These are phyloP conservation scores for Athripsodes cinereus DNA, from an alignment of 2,888 invertebrate genomes.

Conservation along the genomic window DNA sequence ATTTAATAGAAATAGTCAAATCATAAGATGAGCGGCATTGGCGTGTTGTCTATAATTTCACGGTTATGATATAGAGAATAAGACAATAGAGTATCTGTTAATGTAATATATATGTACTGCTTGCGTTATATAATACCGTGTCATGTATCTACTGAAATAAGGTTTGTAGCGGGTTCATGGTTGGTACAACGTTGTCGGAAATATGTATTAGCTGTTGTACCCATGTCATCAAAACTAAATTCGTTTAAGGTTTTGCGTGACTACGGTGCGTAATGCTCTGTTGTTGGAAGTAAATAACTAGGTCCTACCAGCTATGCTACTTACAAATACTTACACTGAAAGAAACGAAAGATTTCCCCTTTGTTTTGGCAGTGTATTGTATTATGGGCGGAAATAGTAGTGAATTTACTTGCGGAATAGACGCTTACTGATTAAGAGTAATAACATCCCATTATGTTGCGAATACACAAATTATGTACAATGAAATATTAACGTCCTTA, in stretches of 20 bases:
- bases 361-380: background rate
- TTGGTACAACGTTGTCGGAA: too few species aligned
- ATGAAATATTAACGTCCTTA: too few species aligned
- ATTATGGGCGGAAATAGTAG: too few species aligned
- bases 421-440: background rate
- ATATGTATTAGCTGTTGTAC: background rate
- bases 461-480: background rate
- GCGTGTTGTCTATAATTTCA: too few species aligned
- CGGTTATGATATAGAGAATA: too few species aligned
- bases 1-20: too few species aligned
- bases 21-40: too few species aligned
- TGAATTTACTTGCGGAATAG: background rate
- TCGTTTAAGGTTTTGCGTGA: conserved; percentile 1
- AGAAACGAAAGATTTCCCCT: background rate
- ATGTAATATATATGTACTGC: too few species aligned
- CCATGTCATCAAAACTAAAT: conserved; percentile 1
- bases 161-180: too few species aligned
- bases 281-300: background rate
- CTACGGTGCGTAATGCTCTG: background rate
- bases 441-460: background rate
- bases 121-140: too few species aligned
- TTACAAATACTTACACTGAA: background rate
- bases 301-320: background rate
- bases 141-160: too few species aligned
- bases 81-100: too few species aligned